Conservation (phyloP, 2,888 invertebrate genomes). For the Tolmerus cingulatus region DNA sequence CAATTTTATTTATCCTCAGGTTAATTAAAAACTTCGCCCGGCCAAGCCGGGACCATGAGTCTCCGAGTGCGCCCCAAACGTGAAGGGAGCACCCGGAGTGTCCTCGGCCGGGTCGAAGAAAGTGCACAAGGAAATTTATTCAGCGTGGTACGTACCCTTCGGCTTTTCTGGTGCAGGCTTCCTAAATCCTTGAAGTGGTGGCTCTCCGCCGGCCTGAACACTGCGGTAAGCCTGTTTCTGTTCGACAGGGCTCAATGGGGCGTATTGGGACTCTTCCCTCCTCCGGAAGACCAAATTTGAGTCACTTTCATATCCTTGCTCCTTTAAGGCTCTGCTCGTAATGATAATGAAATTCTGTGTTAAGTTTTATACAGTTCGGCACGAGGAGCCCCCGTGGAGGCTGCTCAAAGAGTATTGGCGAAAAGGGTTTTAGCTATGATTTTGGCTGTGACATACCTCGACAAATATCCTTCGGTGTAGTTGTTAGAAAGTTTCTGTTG, state of each 20-base stretch:
- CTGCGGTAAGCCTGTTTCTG: constrained; percentile 85
- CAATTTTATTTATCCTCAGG: constrained; percentile 19
- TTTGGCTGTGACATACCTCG: constrained; percentile 68
- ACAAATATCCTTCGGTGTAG: constrained; percentile 79
- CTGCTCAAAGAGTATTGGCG: neutral
- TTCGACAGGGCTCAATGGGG: constrained; percentile 80
- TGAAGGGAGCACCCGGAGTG: neutral
- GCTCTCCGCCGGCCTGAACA: constrained; percentile 93
- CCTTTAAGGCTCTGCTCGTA: constrained; percentile 77
- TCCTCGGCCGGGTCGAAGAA: neutral
- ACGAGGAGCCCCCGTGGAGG: neutral
- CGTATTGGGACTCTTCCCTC: constrained; percentile 72
- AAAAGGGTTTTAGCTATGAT: neutral
- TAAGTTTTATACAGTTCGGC: neutral
- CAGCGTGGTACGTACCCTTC: constrained; percentile 68
- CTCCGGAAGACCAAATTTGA: constrained; percentile 86
- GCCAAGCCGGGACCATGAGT: neutral
- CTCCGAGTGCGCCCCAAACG: neutral
- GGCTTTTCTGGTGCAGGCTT: constrained; percentile 87
- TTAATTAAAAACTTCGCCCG: constrained; percentile 22
- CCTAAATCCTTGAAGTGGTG: constrained; percentile 89
- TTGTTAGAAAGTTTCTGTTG: constrained; percentile 73
- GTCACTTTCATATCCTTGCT: constrained; percentile 91
- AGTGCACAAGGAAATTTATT: constrained; percentile 22
- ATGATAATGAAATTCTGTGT: constrained; percentile 19